Evolutionary conservation across 2,888 invertebrate species (phyloP).

Genomic region (Sialis fuliginosa): DNA sequence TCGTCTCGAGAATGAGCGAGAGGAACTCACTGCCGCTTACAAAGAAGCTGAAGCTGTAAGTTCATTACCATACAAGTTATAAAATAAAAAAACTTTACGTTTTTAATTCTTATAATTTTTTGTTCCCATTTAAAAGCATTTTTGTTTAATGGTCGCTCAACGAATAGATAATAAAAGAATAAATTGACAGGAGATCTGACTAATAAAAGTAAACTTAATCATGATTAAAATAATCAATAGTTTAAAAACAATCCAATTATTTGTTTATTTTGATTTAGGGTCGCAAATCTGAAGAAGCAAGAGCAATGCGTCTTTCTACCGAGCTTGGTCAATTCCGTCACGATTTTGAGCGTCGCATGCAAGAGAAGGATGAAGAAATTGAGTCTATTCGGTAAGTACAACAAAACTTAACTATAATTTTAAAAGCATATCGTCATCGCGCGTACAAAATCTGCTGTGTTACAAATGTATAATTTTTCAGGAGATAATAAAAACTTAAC

Average conservation of each 20-base stretch:
- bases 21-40: slow-evolving; percentile 94
- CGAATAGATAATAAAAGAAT: too few relatives aligned
- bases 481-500: background rate
- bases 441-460: too few relatives aligned
- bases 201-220: too few relatives aligned
- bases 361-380: slow-evolving; percentile 98
- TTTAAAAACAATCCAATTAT: too few relatives aligned
- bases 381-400: slow-evolving; percentile 82
- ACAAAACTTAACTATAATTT: background rate
- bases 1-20: slow-evolving; percentile 97
- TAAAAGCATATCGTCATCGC: background rate
- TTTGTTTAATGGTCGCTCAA: too few relatives aligned
- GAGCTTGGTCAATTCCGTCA: slow-evolving; percentile 90
- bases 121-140: too few relatives aligned
- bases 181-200: too few relatives aligned
- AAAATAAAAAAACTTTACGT: too few relatives aligned
- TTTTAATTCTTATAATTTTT: too few relatives aligned
- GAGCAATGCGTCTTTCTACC: slow-evolving; percentile 79
- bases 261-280: slow-evolving; percentile 35
- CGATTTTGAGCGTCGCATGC: slow-evolving; percentile 91
- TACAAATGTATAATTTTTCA: too few relatives aligned
- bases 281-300: slow-evolving; percentile 94
- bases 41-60: slow-evolving; percentile 97
- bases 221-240: too few relatives aligned
- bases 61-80: slow-evolving; percentile 13